Conservation (phyloP, 2,888 invertebrate species). For the Epinotia ramella region DNA sequence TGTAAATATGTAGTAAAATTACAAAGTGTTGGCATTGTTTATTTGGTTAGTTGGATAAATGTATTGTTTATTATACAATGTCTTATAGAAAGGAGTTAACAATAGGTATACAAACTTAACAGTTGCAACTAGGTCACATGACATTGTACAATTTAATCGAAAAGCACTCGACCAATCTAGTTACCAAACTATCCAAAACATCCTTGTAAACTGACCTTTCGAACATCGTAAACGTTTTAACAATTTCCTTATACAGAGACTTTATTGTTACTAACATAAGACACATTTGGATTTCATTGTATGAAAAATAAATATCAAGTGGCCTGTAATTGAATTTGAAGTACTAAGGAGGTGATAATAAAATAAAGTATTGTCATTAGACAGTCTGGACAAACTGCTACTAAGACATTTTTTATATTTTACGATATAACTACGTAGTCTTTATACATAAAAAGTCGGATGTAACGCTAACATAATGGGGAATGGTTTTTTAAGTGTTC, state of each 20-base stretch:
- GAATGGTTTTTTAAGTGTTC: too few species aligned
- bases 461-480: too few species aligned
- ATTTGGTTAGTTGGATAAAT: neutral
- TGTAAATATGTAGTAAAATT: neutral
- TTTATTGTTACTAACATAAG: too few species aligned
- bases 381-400: constrained; percentile 4
- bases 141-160: constrained; percentile 27
- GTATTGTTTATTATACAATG: neutral
- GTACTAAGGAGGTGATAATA: neutral
- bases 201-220: constrained; percentile 44
- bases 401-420: too few species aligned
- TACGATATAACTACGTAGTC: too few species aligned
- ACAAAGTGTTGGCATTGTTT: neutral
- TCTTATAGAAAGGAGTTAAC: neutral
- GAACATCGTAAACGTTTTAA: constrained; percentile 10
- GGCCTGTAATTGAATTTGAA: constrained; percentile 1
- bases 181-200: constrained; percentile 35
- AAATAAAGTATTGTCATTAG: constrained; percentile 2
- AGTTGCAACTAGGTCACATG: constrained; percentile 1
- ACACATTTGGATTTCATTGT: too few species aligned
- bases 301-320: neutral
- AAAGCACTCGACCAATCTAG: constrained; percentile 29
- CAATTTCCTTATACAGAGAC: constrained; percentile 27
- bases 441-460: too few species aligned
- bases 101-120: neutral